These are phyloP conservation scores for Phthorimaea operculella DNA, from an alignment of 1,140 invertebrate genomes.

Conservation along the genomic window DNA sequence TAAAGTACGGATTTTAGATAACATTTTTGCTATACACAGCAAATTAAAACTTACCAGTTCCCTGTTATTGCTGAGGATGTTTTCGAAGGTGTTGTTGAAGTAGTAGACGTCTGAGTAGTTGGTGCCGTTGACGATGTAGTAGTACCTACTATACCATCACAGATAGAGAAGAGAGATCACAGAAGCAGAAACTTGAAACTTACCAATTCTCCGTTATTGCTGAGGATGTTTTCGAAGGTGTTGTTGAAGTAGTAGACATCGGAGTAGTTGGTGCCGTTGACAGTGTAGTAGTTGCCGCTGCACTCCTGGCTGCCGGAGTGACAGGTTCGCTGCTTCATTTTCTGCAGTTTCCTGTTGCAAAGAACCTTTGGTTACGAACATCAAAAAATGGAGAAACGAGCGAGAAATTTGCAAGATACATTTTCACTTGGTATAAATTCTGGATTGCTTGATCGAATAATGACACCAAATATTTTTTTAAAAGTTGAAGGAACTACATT, in stretches of 20 bases:
- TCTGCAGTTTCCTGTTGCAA: slow-evolving; percentile 51
- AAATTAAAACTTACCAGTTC: slow-evolving; percentile 33
- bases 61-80: slow-evolving; percentile 28
- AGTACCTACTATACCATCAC: too few relatives aligned
- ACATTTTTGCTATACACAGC: too few relatives aligned
- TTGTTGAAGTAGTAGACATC: slow-evolving; percentile 50
- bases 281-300: slow-evolving; percentile 28
- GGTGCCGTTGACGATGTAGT: slow-evolving; percentile 37
- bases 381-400: too few relatives aligned
- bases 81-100: slow-evolving; percentile 43
- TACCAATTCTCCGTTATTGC: slow-evolving; percentile 33
- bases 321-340: slow-evolving; percentile 46
- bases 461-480: too few relatives aligned
- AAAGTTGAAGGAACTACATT: too few relatives aligned
- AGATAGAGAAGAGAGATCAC: too few relatives aligned
- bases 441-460: too few relatives aligned
- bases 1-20: too few relatives aligned
- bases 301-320: slow-evolving; percentile 37
- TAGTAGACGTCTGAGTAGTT: slow-evolving; percentile 52
- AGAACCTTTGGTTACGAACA: too few relatives aligned
- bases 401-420: too few relatives aligned
- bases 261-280: slow-evolving; percentile 47
- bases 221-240: slow-evolving; percentile 34
- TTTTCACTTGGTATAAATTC: too few relatives aligned
- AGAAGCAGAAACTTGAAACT: too few relatives aligned